phyloP scores from a whole-genome alignment of 2,888 invertebrate genomes.

The Xestia rhomboidea region DNA sequence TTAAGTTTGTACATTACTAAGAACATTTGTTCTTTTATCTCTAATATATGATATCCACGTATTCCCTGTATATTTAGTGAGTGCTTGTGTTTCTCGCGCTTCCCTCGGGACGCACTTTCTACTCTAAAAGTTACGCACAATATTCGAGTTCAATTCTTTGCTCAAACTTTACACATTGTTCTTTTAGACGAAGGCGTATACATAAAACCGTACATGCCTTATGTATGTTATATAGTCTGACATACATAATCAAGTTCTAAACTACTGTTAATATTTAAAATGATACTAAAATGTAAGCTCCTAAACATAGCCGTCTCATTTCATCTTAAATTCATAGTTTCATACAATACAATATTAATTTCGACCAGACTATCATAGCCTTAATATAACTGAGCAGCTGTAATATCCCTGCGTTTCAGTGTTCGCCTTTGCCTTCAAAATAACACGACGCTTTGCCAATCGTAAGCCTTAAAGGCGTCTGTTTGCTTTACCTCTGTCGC shows the following conservation, averaged over 20 bases:
- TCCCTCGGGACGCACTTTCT: slow-evolving; percentile 44
- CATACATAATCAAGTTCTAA: slow-evolving; percentile 1
- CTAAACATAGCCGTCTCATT: slow-evolving; percentile 5
- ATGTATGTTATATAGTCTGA: neutral
- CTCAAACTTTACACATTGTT: slow-evolving; percentile 34
- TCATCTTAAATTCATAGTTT: slow-evolving; percentile 22
- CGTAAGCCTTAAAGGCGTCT: slow-evolving; percentile 38
- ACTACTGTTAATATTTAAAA: neutral
- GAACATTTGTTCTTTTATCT: neutral
- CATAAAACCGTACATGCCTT: neutral
- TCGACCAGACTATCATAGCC: slow-evolving; percentile 1
- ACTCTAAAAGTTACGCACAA: slow-evolving; percentile 47
- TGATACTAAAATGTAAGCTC: neutral
- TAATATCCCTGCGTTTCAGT: slow-evolving; percentile 26
- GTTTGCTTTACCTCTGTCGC: slow-evolving; percentile 22
- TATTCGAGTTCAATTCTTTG: slow-evolving; percentile 38
- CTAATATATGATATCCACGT: slow-evolving; percentile 23
- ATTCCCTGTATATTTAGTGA: neutral
- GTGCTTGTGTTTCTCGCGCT: slow-evolving; percentile 15
- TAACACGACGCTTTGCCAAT: slow-evolving; percentile 53
- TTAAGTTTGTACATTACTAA: neutral
- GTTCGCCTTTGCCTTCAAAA: slow-evolving; percentile 30
- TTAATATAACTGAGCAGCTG: slow-evolving; percentile 15
- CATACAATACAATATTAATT: slow-evolving; percentile 19
- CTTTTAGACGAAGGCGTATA: slow-evolving; percentile 3